Base-by-base conservation (phyloP, 2,113 vertebrate genomes). In the Prionailurus bengalensis region DNA sequence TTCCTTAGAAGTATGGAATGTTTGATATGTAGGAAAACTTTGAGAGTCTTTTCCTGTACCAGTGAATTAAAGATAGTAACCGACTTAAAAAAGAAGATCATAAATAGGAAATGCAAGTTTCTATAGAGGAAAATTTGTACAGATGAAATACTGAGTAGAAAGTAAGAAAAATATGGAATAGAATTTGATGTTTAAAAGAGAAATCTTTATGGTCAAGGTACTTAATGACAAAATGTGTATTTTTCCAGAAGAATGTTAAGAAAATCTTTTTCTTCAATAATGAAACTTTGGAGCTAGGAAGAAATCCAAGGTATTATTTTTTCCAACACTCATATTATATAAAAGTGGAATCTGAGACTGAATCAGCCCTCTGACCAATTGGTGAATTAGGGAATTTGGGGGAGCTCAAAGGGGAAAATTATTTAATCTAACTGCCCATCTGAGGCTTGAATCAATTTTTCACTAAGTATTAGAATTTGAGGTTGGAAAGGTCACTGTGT, bases 261-360 rank as follows among this genome's bases (percentile, higher is more conserved):
- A 87, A 95, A 83, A 36, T 29, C 14, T 33, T 84, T 78, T 92
- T 61, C 9, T 90, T 90, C 25, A 96, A 48, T 76, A 87, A 39
- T 58, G 91, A 29, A 74, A n/a, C 23, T 88, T 61, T 39, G 76
- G 27, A 79, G 3, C 39, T 90, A 36, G 23, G 25, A 95, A 82
- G 48, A 96, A 45, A 76, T 36, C 33, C 42, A 83, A 94, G 25
- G 58, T 66, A 45, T 27, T 92, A 5, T 93, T 93, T 71, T 87
- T 70, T 55, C 29, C 58, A 65, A 83, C 70, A 81, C 93, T 82
- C 3, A 27, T 58, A 65, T 17, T 79, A 42, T 65, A 36, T 70
- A 13, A 7, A 65, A 92, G 25, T 82, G 29, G 29, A 94, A 61
- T 48, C 55, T 89, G 68, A 90, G 13, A 79, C 48, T 70, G 14